These are phyloP conservation scores for Drosophila kepulauana DNA, from an alignment of 1,140 invertebrate species.

Conservation along the genomic window DNA sequence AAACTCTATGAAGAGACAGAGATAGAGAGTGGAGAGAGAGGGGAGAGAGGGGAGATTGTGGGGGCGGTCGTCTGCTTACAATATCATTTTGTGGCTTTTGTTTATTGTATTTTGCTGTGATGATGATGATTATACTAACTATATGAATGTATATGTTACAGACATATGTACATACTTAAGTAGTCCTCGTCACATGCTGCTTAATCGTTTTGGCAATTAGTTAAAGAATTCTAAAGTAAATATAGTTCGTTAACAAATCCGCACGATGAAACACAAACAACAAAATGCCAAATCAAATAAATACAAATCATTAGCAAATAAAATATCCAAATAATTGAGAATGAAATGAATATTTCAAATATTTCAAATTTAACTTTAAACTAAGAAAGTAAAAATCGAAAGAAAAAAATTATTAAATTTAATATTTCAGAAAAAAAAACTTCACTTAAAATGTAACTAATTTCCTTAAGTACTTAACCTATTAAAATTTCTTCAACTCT, in stretches of 20 bases:
- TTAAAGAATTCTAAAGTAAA: slow-evolving; percentile 28
- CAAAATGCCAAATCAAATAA: background rate
- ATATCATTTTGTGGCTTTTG: slow-evolving; percentile 75
- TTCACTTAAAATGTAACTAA: too few relatives aligned
- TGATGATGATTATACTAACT: slow-evolving; percentile 40
- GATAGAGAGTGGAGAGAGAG: background rate
- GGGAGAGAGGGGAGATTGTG: slow-evolving; percentile 1
- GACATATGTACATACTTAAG: slow-evolving; percentile 31
- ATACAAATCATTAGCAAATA: background rate
- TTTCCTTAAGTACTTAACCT: too few relatives aligned
- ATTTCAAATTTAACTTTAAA: too few relatives aligned
- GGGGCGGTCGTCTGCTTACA: slow-evolving; percentile 25
- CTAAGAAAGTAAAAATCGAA: too few relatives aligned
- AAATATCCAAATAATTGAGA: background rate
- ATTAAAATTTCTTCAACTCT: too few relatives aligned
- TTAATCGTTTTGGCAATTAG: slow-evolving; percentile 76
- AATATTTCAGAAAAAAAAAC: too few relatives aligned
- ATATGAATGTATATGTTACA: too few relatives aligned
- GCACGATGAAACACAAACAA: background rate
- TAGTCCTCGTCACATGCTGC: slow-evolving; percentile 33
- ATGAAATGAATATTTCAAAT: too few relatives aligned
- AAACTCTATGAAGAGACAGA: too few relatives aligned
- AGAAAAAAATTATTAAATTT: too few relatives aligned
- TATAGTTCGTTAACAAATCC: background rate
- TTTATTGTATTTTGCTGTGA: slow-evolving; percentile 45